Evolutionary conservation across 2,888 invertebrate species (phyloP).

Genomic region (Dione juno): DNA sequence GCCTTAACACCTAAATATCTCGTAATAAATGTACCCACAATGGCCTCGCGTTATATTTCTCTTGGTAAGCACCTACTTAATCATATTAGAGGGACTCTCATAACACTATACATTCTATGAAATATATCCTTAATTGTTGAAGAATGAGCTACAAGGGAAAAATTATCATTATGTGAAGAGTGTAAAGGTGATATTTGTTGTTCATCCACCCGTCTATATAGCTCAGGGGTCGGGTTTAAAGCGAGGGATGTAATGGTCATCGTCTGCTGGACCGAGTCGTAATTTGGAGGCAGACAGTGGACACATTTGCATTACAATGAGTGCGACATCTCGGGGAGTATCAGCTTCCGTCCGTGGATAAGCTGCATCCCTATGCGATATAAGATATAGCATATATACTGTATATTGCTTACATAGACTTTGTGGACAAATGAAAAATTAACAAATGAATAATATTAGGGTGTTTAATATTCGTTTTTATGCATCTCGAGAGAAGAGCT

Average conservation of each 20-base stretch:
- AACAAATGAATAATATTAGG: not conserved
- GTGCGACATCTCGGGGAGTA: slow-evolving; percentile 65
- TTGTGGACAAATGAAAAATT: slow-evolving; percentile 4
- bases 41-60: slow-evolving; percentile 68
- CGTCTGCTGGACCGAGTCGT: slow-evolving; percentile 79
- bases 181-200: slow-evolving; percentile 61
- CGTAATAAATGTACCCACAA: slow-evolving; percentile 78
- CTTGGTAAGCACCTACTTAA: slow-evolving; percentile 57
- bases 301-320: slow-evolving; percentile 82
- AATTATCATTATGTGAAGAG: slow-evolving; percentile 51
- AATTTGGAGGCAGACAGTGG: slow-evolving; percentile 82
- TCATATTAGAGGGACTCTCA: slow-evolving; percentile 74
- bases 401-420: slow-evolving; percentile 12
- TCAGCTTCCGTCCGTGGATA: slow-evolving; percentile 74
- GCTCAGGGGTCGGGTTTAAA: slow-evolving; percentile 69
- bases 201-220: slow-evolving; percentile 43
- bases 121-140: slow-evolving; percentile 68
- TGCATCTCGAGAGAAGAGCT: slow-evolving; percentile 2
- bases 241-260: slow-evolving; percentile 79
- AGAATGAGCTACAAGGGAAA: slow-evolving; percentile 50
- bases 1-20: slow-evolving; percentile 62
- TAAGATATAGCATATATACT: slow-evolving; percentile 27
- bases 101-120: slow-evolving; percentile 77
- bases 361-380: slow-evolving; percentile 55
- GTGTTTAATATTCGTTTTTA: slow-evolving; percentile 7